These are phyloP conservation scores for Drosophila lacteicornis DNA, from an alignment of 1,140 invertebrate species.

Conservation along the genomic window DNA sequence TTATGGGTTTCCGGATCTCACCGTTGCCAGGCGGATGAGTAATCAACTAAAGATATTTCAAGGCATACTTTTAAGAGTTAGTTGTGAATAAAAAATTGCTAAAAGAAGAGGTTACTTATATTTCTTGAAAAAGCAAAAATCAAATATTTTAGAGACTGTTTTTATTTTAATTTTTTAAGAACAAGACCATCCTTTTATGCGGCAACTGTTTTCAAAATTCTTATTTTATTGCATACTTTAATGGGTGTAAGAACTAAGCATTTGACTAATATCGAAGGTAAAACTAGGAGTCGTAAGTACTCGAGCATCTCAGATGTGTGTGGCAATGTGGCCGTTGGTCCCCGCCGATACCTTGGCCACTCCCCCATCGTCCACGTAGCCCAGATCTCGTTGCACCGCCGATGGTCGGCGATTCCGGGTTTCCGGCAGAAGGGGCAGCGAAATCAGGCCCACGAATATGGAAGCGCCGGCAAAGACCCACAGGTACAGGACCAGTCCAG, in stretches of 20 bases:
- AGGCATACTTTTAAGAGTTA: constrained; percentile 21
- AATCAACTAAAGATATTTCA: neutral
- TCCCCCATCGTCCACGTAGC: constrained; percentile 53
- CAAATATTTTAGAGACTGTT: too few species aligned
- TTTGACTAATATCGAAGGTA: constrained; percentile 21
- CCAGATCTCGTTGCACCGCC: constrained; percentile 60
- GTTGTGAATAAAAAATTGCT: neutral
- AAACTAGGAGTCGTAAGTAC: constrained; percentile 3
- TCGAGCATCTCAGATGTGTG: constrained; percentile 46
- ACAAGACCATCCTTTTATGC: neutral
- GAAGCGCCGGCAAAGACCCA: constrained; percentile 72
- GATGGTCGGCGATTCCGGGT: constrained; percentile 63
- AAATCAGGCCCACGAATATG: constrained; percentile 61
- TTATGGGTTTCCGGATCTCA: constrained; percentile 14
- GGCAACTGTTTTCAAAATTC: neutral
- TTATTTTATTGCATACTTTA: constrained; percentile 8
- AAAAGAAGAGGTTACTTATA: too few species aligned
- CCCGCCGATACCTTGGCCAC: constrained; percentile 49
- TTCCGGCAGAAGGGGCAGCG: constrained; percentile 63
- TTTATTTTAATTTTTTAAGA: too few species aligned
- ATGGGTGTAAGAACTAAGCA: constrained; percentile 15
- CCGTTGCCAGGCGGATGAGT: constrained; percentile 33
- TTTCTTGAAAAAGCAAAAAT: neutral
- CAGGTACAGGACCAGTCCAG: constrained; percentile 54
- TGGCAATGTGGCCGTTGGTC: constrained; percentile 60